Evolutionary conservation across 2,888 invertebrate species (phyloP).

Genomic region (Drosophila paracracens): DNA sequence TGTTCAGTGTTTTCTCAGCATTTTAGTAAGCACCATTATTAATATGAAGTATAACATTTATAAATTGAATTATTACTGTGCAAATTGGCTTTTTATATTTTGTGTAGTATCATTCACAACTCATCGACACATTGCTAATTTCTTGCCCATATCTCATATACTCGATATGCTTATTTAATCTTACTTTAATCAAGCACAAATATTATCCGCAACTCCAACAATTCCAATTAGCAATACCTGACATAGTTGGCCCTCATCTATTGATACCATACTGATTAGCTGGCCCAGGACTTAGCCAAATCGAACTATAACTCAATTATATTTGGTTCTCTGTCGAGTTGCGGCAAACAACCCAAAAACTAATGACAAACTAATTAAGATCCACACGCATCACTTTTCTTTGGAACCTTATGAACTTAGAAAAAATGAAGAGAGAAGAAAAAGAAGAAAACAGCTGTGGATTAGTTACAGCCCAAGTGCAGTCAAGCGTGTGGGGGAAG

Average conservation of each 20-base stretch:
- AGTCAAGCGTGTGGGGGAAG: slow-evolving; percentile 16
- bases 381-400: slow-evolving; percentile 19
- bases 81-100: background rate
- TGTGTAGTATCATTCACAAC: background rate
- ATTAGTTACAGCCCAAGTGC: slow-evolving; percentile 38
- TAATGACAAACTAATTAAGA: slow-evolving; percentile 41
- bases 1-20: background rate
- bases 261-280: slow-evolving; percentile 6
- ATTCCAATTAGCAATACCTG: background rate
- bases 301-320: slow-evolving; percentile 29
- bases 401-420: slow-evolving; percentile 23
- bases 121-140: background rate
- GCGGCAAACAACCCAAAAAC: slow-evolving; percentile 12
- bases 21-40: accelerated
- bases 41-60: background rate
- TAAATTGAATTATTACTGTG: background rate
- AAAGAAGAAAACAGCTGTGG: background rate
- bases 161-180: background rate
- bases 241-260: background rate
- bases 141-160: background rate
- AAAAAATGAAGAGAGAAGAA: background rate
- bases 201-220: background rate
- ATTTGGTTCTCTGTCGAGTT: background rate
- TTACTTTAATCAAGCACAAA: background rate
- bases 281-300: background rate